Evolutionary conservation across 2,797 vertebrate genomes (phyloP).

Genomic region (Bryconaethiops microstoma): DNA sequence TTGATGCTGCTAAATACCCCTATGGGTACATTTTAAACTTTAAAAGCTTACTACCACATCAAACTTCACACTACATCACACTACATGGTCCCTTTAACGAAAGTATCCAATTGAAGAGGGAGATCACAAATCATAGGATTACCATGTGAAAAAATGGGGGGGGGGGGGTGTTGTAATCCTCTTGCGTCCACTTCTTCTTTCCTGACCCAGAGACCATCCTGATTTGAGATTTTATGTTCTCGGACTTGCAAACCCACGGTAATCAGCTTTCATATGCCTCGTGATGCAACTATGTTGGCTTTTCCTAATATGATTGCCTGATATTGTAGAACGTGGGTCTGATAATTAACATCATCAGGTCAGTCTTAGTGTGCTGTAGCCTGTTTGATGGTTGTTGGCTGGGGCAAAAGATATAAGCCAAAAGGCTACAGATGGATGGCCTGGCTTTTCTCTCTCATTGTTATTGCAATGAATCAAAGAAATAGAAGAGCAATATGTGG

Average conservation of each 20-base stretch:
- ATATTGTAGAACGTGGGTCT: slow-evolving; percentile 36
- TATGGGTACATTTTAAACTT: too few relatives aligned
- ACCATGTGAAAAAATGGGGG: not conserved
- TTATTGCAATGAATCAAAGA: slow-evolving; percentile 33
- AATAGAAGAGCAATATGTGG: not conserved
- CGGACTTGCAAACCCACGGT: slow-evolving; percentile 9
- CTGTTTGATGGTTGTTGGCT: slow-evolving; percentile 24
- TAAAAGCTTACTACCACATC: too few relatives aligned
- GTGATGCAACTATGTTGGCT: slow-evolving; percentile 31
- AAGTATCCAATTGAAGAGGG: not conserved
- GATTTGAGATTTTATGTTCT: slow-evolving; percentile 18
- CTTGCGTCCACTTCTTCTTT: not conserved
- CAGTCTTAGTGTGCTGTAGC: slow-evolving; percentile 5
- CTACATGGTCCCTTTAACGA: not conserved
- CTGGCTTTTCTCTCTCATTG: not conserved
- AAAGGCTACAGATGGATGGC: slow-evolving; percentile 20
- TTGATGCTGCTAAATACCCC: too few relatives aligned
- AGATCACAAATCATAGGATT: not conserved
- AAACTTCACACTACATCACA: too few relatives aligned
- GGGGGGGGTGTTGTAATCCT: not conserved
- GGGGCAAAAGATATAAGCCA: slow-evolving; percentile 30
- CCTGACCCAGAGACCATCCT: slow-evolving; percentile 2
- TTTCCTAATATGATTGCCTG: slow-evolving; percentile 36
- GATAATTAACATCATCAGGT: slow-evolving; percentile 43
- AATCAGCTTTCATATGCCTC: slow-evolving; percentile 37